Percentiles rank a stretch among this genome's conserved stretches.
These are phyloP conservation scores for Lissonota sp. DNA, from an alignment of 2,888 invertebrate species.

Conservation along the genomic window DNA sequence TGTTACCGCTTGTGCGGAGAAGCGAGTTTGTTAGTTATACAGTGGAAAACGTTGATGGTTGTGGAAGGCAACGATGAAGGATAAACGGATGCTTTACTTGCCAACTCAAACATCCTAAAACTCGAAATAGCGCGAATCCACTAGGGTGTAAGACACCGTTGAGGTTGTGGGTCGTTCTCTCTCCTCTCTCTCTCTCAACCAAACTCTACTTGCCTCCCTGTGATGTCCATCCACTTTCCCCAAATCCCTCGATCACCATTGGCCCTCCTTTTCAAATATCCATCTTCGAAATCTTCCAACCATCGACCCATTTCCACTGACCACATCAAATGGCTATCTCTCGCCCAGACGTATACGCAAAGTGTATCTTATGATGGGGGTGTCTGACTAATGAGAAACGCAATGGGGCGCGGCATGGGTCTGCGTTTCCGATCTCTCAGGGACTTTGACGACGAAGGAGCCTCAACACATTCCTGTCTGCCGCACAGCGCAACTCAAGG, in stretches of 20 bases:
- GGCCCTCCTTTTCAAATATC: not conserved
- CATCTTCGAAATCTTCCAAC: slow-evolving; percentile 13
- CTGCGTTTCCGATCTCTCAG: slow-evolving; percentile 22
- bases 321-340: slow-evolving; percentile 77
- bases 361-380: slow-evolving; percentile 67
- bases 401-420: not conserved
- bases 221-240: slow-evolving; percentile 29
- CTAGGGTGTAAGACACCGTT: slow-evolving; percentile 75
- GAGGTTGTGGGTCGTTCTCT: slow-evolving; percentile 68
- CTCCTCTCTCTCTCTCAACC: slow-evolving; percentile 26
- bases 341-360: slow-evolving; percentile 71
- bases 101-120: slow-evolving; percentile 80
- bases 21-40: slow-evolving; percentile 36
- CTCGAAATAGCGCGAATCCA: slow-evolving; percentile 77
- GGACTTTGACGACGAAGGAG: slow-evolving; percentile 38
- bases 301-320: slow-evolving; percentile 59
- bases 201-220: slow-evolving; percentile 21
- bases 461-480: slow-evolving; percentile 30
- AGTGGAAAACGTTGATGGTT: slow-evolving; percentile 26
- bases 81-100: slow-evolving; percentile 75
- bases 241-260: slow-evolving; percentile 32
- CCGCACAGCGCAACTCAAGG: slow-evolving; percentile 4
- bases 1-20: slow-evolving; percentile 36
- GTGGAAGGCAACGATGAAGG: slow-evolving; percentile 26
- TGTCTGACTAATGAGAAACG: slow-evolving; percentile 37